A percentile compares a stretch with the other conserved stretches of the same genome.
These are phyloP conservation scores for Heliconius cydno DNA, from an alignment of 2,888 invertebrate genomes.

Conservation along the genomic window DNA sequence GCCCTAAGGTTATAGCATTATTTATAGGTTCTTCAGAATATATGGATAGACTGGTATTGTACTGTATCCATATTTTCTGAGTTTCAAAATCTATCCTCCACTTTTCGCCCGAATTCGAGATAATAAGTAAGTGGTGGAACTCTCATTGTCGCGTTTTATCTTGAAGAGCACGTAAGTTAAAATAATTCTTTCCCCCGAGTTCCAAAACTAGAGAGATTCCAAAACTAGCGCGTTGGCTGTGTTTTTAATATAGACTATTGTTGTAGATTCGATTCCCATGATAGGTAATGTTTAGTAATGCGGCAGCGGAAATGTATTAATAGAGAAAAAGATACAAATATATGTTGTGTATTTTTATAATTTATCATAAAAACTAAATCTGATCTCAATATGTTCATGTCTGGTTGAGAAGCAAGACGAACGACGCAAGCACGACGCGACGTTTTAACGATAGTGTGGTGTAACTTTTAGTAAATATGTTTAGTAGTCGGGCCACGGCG, in stretches of 20 bases:
- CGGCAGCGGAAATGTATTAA: not conserved
- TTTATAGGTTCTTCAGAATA: constrained; percentile 37
- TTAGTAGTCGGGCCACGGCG: constrained; percentile 67
- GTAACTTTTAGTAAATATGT: constrained; percentile 57
- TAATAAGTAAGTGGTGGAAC: too few species aligned
- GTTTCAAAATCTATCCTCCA: too few species aligned
- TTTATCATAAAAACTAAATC: not conserved
- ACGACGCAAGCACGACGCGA: constrained; percentile 44
- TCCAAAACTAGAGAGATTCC: too few species aligned
- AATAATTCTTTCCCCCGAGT: too few species aligned
- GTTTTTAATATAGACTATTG: not conserved
- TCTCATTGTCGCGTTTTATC: too few species aligned
- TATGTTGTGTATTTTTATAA: not conserved
- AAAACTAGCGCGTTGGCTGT: too few species aligned
- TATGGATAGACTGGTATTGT: constrained; percentile 34
- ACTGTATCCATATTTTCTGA: not conserved
- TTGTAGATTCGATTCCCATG: not conserved
- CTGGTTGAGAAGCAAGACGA: constrained; percentile 23
- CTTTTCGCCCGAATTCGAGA: not conserved
- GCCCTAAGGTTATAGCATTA: constrained; percentile 40
- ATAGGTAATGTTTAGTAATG: not conserved
- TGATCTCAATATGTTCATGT: not conserved
- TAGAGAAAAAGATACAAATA: not conserved
- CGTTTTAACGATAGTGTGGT: constrained; percentile 50
- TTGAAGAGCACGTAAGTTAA: too few species aligned